phyloP scores from a whole-genome alignment of 2,888 invertebrate genomes.

The Orthosia cruda region DNA sequence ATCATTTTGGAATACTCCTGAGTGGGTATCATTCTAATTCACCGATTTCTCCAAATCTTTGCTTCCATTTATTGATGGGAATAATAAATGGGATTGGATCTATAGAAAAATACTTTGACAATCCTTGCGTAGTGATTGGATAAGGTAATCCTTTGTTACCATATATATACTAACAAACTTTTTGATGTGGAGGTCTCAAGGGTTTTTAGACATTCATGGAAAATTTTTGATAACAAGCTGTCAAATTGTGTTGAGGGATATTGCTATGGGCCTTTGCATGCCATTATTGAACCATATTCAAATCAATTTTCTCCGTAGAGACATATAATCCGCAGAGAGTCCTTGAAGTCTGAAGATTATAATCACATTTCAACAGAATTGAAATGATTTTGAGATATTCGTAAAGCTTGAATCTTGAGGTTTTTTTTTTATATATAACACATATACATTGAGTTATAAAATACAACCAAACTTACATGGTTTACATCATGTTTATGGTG shows the following conservation, averaged over 20 bases:
- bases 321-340: neutral
- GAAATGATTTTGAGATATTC: too few relatives aligned
- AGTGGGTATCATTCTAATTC: too few relatives aligned
- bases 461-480: too few relatives aligned
- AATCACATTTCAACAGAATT: neutral
- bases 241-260: neutral
- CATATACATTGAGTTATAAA: too few relatives aligned
- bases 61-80: neutral
- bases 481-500: too few relatives aligned
- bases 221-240: neutral
- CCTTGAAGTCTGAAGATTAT: neutral
- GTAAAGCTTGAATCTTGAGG: too few relatives aligned
- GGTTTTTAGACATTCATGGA: constrained; percentile 29
- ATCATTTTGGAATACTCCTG: too few relatives aligned
- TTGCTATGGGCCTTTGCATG: neutral
- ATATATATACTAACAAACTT: neutral
- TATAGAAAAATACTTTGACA: neutral
- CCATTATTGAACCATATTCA: neutral
- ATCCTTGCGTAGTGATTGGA: neutral
- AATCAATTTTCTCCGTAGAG: neutral
- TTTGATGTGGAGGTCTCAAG: neutral
- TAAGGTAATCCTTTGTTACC: neutral
- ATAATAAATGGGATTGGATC: neutral
- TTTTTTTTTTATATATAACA: too few relatives aligned
- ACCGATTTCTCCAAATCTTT: neutral